Conservation (phyloP, 2,113 vertebrate species). For the Pyrgilauda ruficollis region DNA sequence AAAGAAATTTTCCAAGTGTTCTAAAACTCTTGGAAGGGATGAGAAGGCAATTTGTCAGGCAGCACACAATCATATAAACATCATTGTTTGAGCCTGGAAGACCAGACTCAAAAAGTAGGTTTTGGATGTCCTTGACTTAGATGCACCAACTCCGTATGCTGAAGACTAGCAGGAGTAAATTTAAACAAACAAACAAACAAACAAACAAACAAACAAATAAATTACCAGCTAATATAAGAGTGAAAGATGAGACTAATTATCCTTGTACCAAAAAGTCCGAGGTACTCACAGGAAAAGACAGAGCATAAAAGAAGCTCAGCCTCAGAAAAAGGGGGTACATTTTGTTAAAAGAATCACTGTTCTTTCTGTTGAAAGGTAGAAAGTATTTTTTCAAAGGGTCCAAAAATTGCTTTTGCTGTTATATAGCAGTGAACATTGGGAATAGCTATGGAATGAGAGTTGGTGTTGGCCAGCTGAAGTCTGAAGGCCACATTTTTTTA, state of each 20-base stretch:
- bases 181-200: background rate
- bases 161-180: background rate
- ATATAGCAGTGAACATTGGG: background rate
- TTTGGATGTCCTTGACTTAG: background rate
- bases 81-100: background rate
- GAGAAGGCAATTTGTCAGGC: background rate
- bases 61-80: background rate
- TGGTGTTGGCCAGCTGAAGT: background rate
- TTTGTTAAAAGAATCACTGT: background rate
- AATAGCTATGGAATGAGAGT: background rate
- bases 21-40: background rate
- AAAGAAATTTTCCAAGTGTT: background rate
- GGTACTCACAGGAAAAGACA: background rate
- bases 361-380: conserved; percentile 14
- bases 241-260: background rate
- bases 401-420: conserved; percentile 6
- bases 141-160: background rate
- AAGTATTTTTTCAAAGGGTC: background rate
- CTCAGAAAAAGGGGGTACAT: background rate
- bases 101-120: background rate
- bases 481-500: conserved; percentile 3
- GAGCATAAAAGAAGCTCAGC: background rate
- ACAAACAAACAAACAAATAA: background rate
- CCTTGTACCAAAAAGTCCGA: background rate
- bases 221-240: background rate